Evolutionary conservation across 2,113 vertebrate genomes (phyloP).

Genomic region (Bubo scandiacus): DNA sequence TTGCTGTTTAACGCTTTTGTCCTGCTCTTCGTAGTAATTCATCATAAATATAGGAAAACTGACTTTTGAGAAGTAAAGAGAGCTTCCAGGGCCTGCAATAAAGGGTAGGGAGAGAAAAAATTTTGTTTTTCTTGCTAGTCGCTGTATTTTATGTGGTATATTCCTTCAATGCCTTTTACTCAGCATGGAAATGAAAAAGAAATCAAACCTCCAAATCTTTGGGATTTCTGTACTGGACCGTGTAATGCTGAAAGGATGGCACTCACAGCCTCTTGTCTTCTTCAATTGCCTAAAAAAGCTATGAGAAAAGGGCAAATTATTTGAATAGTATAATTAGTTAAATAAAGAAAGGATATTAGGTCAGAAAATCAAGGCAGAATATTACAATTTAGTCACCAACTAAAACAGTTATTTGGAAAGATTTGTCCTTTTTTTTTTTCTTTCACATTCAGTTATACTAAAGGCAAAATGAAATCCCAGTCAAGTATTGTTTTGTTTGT

Average conservation of each 20-base stretch:
- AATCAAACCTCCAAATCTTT: neutral
- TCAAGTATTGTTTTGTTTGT: neutral
- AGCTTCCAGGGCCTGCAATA: neutral
- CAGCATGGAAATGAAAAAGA: neutral
- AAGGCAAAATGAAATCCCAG: neutral
- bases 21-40: neutral
- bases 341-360: neutral
- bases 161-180: neutral
- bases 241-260: neutral
- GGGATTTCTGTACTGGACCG: neutral
- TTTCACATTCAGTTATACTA: neutral
- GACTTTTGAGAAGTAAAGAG: neutral
- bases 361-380: neutral
- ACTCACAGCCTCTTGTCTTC: neutral
- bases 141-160: neutral
- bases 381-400: neutral
- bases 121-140: neutral
- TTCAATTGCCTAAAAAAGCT: neutral
- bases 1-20: neutral
- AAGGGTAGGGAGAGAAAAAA: neutral
- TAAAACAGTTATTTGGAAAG: neutral
- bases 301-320: neutral
- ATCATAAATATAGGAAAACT: neutral
- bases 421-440: neutral
- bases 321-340: slow-evolving; percentile 4